Conservation (phyloP, 2,797 vertebrate genomes). For the Rhincodon typus region DNA sequence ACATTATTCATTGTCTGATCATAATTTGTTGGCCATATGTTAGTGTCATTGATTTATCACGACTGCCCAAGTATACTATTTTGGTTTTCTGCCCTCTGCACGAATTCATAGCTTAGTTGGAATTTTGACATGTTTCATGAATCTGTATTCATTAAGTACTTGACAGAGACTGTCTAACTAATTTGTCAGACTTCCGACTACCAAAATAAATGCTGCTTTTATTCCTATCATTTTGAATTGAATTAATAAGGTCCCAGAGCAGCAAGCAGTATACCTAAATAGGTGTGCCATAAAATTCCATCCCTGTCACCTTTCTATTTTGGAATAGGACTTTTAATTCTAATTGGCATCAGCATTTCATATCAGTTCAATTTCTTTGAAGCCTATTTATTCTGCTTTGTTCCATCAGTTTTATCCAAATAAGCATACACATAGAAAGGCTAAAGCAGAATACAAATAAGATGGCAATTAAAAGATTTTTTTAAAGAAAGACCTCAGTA, state of each 20-base stretch:
- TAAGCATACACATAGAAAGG: not conserved
- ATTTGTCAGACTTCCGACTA: not conserved
- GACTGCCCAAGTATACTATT: not conserved
- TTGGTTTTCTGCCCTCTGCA: not conserved
- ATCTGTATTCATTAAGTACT: not conserved
- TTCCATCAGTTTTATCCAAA: not conserved
- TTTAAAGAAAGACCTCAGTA: not conserved
- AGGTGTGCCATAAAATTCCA: not conserved
- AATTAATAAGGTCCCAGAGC: not conserved
- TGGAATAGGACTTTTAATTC: not conserved
- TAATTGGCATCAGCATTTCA: not conserved
- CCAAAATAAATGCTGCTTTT: not conserved
- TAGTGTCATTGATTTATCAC: not conserved
- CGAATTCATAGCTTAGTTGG: not conserved
- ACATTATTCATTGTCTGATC: not conserved
- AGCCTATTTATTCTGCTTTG: not conserved
- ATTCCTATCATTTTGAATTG: not conserved
- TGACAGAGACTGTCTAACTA: not conserved
- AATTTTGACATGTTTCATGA: not conserved
- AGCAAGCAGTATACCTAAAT: not conserved
- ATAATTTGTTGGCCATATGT: not conserved
- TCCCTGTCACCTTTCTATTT: not conserved
- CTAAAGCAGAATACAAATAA: not conserved
- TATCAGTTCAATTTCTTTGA: not conserved
- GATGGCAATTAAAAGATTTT: not conserved